phyloP scores from a whole-genome alignment of 2,113 vertebrate species.

The Bujurquina vittata region DNA sequence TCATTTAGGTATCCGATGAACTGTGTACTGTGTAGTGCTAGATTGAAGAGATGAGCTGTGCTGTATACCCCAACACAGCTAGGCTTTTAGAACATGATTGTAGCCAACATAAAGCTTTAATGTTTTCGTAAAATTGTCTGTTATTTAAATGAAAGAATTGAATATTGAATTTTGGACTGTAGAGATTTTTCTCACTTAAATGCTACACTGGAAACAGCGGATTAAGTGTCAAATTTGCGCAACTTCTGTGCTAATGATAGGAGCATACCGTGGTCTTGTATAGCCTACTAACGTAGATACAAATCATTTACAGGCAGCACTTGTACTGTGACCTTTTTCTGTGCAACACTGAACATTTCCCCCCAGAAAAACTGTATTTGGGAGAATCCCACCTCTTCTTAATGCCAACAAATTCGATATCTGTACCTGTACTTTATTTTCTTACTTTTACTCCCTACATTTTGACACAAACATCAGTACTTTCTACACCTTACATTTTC shows the following conservation, averaged over 20 bases:
- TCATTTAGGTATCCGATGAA: not conserved
- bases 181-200: not conserved
- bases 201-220: accelerated
- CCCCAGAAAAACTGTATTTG: too few species aligned
- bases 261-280: not conserved
- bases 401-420: too few species aligned
- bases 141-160: not conserved
- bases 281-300: not conserved
- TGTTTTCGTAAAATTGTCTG: not conserved
- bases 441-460: too few species aligned
- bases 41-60: not conserved
- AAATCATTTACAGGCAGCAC: not conserved
- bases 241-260: not conserved
- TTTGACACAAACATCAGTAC: too few species aligned
- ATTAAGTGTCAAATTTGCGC: not conserved
- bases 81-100: not conserved
- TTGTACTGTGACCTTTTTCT: not conserved
- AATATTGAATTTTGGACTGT: not conserved
- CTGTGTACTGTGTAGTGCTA: not conserved
- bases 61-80: not conserved
- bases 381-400: too few species aligned
- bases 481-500: too few species aligned
- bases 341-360: not conserved
- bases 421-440: not conserved
- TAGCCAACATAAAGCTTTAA: not conserved